A percentile compares a stretch with the other conserved stretches of the same genome.
phyloP scores from a whole-genome alignment of 2,797 vertebrate genomes.

The Setipinna tenuifilis region DNA sequence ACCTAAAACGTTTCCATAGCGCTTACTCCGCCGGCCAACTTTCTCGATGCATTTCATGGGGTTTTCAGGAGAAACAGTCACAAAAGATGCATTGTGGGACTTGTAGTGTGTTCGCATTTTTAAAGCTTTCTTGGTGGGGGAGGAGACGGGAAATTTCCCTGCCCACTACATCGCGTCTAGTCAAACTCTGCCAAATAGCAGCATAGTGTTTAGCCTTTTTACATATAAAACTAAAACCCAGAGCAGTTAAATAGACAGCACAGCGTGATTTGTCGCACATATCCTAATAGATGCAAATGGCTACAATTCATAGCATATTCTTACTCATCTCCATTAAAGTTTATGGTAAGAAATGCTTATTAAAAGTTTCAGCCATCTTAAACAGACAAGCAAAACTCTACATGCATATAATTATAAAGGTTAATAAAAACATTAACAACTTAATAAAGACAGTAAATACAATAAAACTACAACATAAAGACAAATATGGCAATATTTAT shows the following conservation, averaged over 20 bases:
- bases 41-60: not conserved
- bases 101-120: conserved; percentile 39
- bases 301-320: not conserved
- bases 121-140: conserved; percentile 6
- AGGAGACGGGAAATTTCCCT: not conserved
- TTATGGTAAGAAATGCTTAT: too few species aligned
- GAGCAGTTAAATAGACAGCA: not conserved
- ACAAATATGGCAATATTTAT: conserved; percentile 13
- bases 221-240: too few species aligned
- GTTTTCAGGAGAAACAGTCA: not conserved
- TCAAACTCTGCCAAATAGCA: not conserved
- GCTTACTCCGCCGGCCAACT: not conserved
- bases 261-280: not conserved
- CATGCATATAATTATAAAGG: too few species aligned
- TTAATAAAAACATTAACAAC: not conserved
- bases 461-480: not conserved
- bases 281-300: not conserved
- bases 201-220: not conserved
- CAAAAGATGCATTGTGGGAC: conserved; percentile 47
- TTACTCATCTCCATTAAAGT: too few species aligned
- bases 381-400: not conserved
- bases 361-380: too few species aligned
- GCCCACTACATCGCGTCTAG: not conserved
- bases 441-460: not conserved
- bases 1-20: conserved; percentile 30